Percentiles rank a stretch among this genome's conserved stretches.
phyloP scores from a whole-genome alignment of 2,797 vertebrate species.

The Falco cherrug region DNA sequence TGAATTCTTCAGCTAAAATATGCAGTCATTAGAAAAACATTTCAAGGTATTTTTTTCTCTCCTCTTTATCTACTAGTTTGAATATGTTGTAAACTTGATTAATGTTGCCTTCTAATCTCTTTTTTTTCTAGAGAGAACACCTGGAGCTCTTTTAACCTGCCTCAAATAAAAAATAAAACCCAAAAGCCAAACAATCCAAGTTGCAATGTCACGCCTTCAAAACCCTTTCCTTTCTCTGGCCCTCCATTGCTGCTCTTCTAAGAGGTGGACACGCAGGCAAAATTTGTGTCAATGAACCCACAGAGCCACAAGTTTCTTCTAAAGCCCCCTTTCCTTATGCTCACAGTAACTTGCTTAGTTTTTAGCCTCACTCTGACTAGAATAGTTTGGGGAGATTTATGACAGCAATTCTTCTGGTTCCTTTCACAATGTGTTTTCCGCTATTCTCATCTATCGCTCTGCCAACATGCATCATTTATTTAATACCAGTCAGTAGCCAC shows the following conservation, averaged over 20 bases:
- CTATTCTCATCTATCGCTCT: slow-evolving; percentile 30
- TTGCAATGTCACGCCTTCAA: background rate
- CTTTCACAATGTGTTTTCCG: slow-evolving; percentile 44
- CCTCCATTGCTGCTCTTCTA: background rate
- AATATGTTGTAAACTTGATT: slow-evolving; percentile 73
- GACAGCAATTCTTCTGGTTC: slow-evolving; percentile 43
- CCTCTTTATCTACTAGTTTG: slow-evolving; percentile 64
- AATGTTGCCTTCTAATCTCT: slow-evolving; percentile 72
- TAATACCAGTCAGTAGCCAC: slow-evolving; percentile 47
- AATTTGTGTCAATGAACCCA: background rate
- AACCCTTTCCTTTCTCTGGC: background rate
- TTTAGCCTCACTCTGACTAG: background rate
- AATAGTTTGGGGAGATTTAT: slow-evolving; percentile 64
- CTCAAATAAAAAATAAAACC: slow-evolving; percentile 40
- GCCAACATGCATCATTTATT: slow-evolving; percentile 64
- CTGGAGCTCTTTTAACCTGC: slow-evolving; percentile 68
- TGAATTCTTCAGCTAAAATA: slow-evolving; percentile 54
- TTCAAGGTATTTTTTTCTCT: slow-evolving; percentile 21
- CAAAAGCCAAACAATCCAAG: slow-evolving; percentile 9
- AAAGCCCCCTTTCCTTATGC: background rate
- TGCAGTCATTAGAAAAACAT: slow-evolving; percentile 61
- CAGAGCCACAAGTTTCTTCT: background rate
- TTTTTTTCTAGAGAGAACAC: slow-evolving; percentile 69
- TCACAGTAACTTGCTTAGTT: background rate
- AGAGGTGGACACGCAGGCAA: background rate